phyloP scores from a whole-genome alignment of 2,888 invertebrate genomes.

The Galerucella pusilla region DNA sequence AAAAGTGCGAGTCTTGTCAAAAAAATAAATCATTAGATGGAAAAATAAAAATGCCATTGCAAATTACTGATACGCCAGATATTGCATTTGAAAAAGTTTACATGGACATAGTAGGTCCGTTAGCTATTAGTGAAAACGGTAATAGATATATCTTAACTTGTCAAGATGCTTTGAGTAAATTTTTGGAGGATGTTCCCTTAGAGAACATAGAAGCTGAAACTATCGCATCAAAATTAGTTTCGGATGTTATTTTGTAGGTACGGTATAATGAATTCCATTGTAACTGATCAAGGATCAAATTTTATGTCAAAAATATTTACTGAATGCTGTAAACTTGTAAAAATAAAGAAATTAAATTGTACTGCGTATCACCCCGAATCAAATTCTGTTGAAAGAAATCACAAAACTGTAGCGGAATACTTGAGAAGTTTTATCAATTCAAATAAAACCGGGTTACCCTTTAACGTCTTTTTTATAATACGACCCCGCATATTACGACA shows the following conservation, averaged over 20 bases:
- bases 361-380: slow-evolving; percentile 45
- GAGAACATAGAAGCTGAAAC: slow-evolving; percentile 48
- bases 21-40: slow-evolving; percentile 12
- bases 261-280: slow-evolving; percentile 51
- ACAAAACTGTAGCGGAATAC: slow-evolving; percentile 39
- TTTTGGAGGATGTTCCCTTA: slow-evolving; percentile 51
- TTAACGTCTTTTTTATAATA: slow-evolving; percentile 45
- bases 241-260: slow-evolving; percentile 41
- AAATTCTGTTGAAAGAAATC: slow-evolving; percentile 44
- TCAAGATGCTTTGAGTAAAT: slow-evolving; percentile 50
- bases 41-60: slow-evolving; percentile 9
- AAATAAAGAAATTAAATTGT: slow-evolving; percentile 32
- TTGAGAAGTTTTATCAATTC: slow-evolving; percentile 47
- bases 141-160: slow-evolving; percentile 52
- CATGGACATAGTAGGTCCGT: slow-evolving; percentile 53
- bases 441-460: slow-evolving; percentile 49
- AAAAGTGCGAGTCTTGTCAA: slow-evolving; percentile 47
- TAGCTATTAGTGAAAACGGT: slow-evolving; percentile 39
- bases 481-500: slow-evolving; percentile 44
- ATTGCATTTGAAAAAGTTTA: slow-evolving; percentile 46
- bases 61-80: slow-evolving; percentile 13
- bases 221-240: slow-evolving; percentile 47
- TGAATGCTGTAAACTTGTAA: slow-evolving; percentile 17
- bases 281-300: slow-evolving; percentile 53
- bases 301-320: slow-evolving; percentile 44